A percentile compares a stretch with the other conserved stretches of the same genome.
phyloP scores from a whole-genome alignment of 2,797 vertebrate species.

The Chelidonichthys spinosus region DNA sequence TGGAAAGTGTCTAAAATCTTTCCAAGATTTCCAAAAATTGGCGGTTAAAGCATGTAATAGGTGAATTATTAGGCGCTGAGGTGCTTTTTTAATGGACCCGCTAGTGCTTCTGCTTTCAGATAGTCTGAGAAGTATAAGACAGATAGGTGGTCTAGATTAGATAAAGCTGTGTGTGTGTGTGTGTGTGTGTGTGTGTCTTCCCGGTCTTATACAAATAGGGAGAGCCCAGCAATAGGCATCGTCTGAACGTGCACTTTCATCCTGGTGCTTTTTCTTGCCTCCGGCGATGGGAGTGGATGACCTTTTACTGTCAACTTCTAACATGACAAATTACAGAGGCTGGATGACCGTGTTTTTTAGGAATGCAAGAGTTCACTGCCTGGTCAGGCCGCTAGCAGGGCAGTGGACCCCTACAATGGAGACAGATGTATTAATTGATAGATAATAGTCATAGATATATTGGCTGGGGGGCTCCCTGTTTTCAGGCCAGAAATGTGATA shows the following conservation, averaged over 20 bases:
- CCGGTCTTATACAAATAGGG: conserved; percentile 84
- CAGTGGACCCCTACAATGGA: conserved; percentile 81
- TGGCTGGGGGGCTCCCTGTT: conserved; percentile 68
- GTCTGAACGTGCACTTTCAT: conserved; percentile 86
- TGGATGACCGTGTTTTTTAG: conserved; percentile 88
- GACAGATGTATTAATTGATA: conserved; percentile 89
- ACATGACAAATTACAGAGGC: conserved; percentile 88
- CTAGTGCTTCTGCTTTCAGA: conserved; percentile 60
- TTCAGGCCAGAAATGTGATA: conserved; percentile 75
- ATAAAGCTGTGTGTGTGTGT: conserved; percentile 74
- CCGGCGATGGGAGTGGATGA: conserved; percentile 87
- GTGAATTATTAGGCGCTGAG: conserved; percentile 50
- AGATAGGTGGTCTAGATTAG: conserved; percentile 85
- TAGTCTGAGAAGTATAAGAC: conserved; percentile 72
- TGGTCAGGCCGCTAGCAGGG: conserved; percentile 86
- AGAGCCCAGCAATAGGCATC: conserved; percentile 77
- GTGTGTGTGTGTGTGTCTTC: conserved; percentile 63
- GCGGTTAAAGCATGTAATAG: conserved; percentile 50
- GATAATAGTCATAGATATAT: conserved; percentile 84
- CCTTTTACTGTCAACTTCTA: conserved; percentile 89
- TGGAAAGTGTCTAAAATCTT: conserved; percentile 60
- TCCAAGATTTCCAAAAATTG: conserved; percentile 1
- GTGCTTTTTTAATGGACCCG: conserved; percentile 55
- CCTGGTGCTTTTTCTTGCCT: conserved; percentile 86
- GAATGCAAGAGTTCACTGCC: conserved; percentile 87